Percentiles rank a stretch among this genome's conserved stretches.
phyloP scores from a whole-genome alignment of 2,797 vertebrate species.

The Rhodeus uyekii region DNA sequence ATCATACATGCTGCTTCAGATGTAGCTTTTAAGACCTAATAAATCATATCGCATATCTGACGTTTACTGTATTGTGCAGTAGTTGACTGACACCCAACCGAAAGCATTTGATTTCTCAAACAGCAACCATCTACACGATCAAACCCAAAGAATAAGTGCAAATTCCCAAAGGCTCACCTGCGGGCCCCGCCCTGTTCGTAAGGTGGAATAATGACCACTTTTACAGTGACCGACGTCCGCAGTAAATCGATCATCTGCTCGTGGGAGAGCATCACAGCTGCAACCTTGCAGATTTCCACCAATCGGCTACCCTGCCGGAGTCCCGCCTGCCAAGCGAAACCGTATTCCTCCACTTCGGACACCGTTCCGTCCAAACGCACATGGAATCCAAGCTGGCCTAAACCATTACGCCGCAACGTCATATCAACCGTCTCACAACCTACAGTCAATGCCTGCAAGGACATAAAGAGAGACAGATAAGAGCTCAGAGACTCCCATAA shows the following conservation, averaged over 20 bases:
- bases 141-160: neutral
- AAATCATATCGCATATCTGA: neutral
- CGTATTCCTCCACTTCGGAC: conserved; percentile 95
- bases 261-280: conserved; percentile 88
- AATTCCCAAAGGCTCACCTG: conserved; percentile 73
- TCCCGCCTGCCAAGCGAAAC: conserved; percentile 96
- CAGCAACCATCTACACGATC: neutral
- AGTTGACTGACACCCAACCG: neutral
- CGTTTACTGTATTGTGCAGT: neutral
- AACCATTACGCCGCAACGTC: conserved; percentile 90
- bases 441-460: conserved; percentile 79
- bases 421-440: conserved; percentile 94
- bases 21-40: neutral
- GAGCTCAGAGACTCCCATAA: neutral
- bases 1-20: neutral
- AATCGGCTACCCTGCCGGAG: conserved; percentile 90
- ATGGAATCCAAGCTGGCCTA: conserved; percentile 95
- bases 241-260: conserved; percentile 97
- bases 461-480: neutral
- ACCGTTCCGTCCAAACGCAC: conserved; percentile 92
- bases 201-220: conserved; percentile 91
- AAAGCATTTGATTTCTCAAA: neutral
- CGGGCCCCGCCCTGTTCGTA: conserved; percentile 87
- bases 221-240: conserved; percentile 93
- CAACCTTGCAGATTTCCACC: conserved; percentile 96